Evolutionary conservation across 2,888 invertebrate species (phyloP), one percentile per base, ranked within the genome.

Genomic region (Heliconius cydno): DNA sequence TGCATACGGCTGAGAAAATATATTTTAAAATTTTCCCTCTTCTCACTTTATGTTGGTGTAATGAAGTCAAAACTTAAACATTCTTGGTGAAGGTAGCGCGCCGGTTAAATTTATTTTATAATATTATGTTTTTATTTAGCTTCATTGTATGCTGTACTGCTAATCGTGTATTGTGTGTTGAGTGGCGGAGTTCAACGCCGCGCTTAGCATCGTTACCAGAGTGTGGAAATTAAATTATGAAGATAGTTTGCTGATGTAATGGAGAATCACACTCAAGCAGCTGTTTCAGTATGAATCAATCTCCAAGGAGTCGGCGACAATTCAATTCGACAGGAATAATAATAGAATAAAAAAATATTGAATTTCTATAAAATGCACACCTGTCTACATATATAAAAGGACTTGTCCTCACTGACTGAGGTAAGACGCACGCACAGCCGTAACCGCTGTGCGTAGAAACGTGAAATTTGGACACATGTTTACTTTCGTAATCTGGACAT

Each of bases 11-110:
- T 41, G n/a, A 30, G 41, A 22, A 75, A 75, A 41, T 38, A 10
- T 66, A 2, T 25, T 60, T 74, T 41, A 41, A 28, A 73, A 60
- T 57, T 73, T 83, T 84, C 80, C 34, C 28, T 38, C 38, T 38
- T 46, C 15, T 34, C 25, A 70, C 3, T 34, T 67, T 30, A 9
- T 34, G 4, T 10, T 67, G 9, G 3, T 22, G 66, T 34, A 34
- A 19, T 22, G 22, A 15, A 65, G 19, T 52, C 19, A 19, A 52
- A 52, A 52, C 19, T 52, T 2, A 52, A 7, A 52, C 0, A 52
- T 52, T 22, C 2, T 52, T 52, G 2, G 22, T 52, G 7, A 52
- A 52, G 19, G 19, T 9, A 52, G 46, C 52, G 2, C 22, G 52
- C 19, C 19, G 19, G 19, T 22, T 52, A 52, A 22, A 52, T 52